These are phyloP conservation scores for Ciona savignyi DNA, from an alignment of 23 tunicate species.

Conservation along the genomic window DNA sequence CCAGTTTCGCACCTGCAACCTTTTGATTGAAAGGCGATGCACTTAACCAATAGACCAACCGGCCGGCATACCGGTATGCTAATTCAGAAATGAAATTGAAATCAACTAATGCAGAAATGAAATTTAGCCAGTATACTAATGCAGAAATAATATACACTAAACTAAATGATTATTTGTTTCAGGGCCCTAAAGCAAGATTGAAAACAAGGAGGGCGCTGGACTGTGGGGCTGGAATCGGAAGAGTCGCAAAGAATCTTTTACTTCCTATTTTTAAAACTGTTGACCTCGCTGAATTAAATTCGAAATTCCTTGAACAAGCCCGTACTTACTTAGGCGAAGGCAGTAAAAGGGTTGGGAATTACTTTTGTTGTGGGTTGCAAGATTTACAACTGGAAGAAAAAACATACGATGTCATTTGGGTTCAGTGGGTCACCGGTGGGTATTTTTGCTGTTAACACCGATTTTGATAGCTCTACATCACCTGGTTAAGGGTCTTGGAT, in stretches of 20 bases:
- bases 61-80: too few species aligned
- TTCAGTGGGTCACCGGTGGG: constrained; percentile 92
- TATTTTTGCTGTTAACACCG: background rate
- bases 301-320: constrained; percentile 53
- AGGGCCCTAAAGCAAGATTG: constrained; percentile 3
- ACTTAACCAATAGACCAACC: too few species aligned
- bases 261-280: constrained; percentile 64
- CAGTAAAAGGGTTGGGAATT: constrained; percentile 40
- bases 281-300: constrained; percentile 70
- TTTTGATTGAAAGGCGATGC: too few species aligned
- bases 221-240: constrained; percentile 94
- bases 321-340: constrained; percentile 35
- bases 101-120: too few species aligned
- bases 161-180: too few species aligned
- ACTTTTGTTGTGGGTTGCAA: constrained; percentile 73
- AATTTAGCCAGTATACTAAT: too few species aligned
- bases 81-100: too few species aligned
- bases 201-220: constrained; percentile 50
- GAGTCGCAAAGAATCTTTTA: constrained; percentile 65
- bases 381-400: constrained; percentile 22
- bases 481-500: too few species aligned
- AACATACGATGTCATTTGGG: constrained; percentile 72
- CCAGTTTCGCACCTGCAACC: too few species aligned
- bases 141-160: too few species aligned
- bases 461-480: too few species aligned